A percentile compares a stretch with the other conserved stretches of the same genome.
phyloP scores from a whole-genome alignment of 2,113 vertebrate species.

The Erpornis zantholeuca region DNA sequence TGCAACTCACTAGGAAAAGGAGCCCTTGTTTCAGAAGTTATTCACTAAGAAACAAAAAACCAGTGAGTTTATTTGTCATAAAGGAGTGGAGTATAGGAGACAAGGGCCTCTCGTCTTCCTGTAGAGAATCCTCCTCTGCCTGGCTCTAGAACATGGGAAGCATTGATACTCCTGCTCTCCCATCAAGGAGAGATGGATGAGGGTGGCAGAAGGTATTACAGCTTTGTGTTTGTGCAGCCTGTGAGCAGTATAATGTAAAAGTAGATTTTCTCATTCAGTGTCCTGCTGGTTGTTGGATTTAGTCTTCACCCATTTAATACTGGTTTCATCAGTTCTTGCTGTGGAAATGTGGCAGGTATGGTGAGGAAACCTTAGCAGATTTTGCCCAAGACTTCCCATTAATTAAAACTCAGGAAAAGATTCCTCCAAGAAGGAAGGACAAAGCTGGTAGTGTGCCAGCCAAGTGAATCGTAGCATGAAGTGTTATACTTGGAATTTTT shows the following conservation, averaged over 20 bases:
- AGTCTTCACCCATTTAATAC: not conserved
- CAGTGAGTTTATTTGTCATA: not conserved
- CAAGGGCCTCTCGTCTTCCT: not conserved
- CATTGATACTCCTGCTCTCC: not conserved
- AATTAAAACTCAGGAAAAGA: not conserved
- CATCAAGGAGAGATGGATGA: not conserved
- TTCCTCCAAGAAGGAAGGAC: not conserved
- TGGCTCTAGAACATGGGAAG: not conserved
- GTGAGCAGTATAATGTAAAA: not conserved
- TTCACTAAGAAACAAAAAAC: not conserved
- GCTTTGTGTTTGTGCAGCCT: slow-evolving; percentile 12
- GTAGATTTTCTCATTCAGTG: not conserved
- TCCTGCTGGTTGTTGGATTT: not conserved
- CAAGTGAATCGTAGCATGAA: not conserved
- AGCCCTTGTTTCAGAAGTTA: not conserved
- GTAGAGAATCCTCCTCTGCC: not conserved
- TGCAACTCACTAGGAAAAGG: not conserved
- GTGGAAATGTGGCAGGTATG: not conserved
- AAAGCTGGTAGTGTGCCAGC: not conserved
- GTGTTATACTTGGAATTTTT: not conserved
- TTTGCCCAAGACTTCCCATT: not conserved
- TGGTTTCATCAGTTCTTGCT: not conserved
- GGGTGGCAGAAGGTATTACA: not conserved
- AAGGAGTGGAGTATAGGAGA: not conserved
- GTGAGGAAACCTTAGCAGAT: not conserved